These are phyloP conservation scores for Tautogolabrus adspersus DNA, from an alignment of 2,113 vertebrate species.

Conservation along the genomic window DNA sequence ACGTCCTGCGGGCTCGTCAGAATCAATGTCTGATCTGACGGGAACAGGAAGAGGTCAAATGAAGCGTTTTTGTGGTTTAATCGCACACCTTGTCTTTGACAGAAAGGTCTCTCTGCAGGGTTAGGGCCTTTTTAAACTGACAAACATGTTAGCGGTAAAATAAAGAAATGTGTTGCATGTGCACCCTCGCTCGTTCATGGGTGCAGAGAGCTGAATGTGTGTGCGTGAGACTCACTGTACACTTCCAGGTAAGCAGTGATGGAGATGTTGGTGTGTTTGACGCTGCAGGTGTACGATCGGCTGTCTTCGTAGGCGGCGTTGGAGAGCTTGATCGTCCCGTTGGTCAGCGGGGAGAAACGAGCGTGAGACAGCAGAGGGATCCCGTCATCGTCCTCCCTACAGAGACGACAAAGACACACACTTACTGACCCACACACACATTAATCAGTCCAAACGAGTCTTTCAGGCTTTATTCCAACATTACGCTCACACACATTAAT, in stretches of 20 bases:
- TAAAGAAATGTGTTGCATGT: too few relatives aligned
- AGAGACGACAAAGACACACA: constrained; percentile 11
- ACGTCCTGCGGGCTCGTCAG: constrained; percentile 62
- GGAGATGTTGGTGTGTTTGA: constrained; percentile 78
- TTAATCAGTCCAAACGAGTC: too few relatives aligned
- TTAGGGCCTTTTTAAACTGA: too few relatives aligned
- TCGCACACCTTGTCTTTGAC: too few relatives aligned
- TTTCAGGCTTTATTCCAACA: neutral
- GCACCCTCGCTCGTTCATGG: too few relatives aligned
- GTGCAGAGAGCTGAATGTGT: neutral
- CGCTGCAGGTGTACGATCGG: constrained; percentile 83
- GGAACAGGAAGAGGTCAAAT: neutral
- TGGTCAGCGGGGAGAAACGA: constrained; percentile 80
- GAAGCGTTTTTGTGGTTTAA: too few relatives aligned
- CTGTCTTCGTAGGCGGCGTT: constrained; percentile 74
- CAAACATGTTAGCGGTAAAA: too few relatives aligned
- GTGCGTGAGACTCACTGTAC: constrained; percentile 81
- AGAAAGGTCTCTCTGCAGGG: too few relatives aligned
- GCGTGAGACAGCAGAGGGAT: constrained; percentile 75
- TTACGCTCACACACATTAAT: accelerated
- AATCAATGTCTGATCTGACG: constrained; percentile 84
- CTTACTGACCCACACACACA: too few relatives aligned
- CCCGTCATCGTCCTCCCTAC: constrained; percentile 77
- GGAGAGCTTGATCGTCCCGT: constrained; percentile 83
- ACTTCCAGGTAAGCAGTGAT: constrained; percentile 85